Conservation (phyloP, 2,888 invertebrate genomes). For the Zhuqinia jingwanae region DNA sequence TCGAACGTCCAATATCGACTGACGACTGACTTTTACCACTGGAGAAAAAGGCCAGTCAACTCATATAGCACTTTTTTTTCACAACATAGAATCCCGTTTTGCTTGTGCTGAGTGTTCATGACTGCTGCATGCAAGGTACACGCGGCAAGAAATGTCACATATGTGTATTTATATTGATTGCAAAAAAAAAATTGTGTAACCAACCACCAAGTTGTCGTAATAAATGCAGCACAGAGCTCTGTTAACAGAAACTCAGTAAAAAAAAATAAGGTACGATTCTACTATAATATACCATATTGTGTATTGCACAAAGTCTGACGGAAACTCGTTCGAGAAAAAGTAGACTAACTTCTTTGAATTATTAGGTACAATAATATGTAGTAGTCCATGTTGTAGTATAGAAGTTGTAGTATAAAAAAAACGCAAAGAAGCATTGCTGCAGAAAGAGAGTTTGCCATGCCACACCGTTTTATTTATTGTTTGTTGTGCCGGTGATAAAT, state of each 20-base stretch:
- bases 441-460: too few relatives aligned
- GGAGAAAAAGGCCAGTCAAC: constrained; percentile 49
- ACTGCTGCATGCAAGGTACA: not conserved
- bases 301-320: too few relatives aligned
- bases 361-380: too few relatives aligned
- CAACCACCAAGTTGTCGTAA: too few relatives aligned
- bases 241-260: too few relatives aligned
- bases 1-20: constrained; percentile 54
- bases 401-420: not conserved
- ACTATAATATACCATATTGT: too few relatives aligned
- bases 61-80: constrained; percentile 1
- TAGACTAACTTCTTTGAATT: not conserved
- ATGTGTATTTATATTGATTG: not conserved
- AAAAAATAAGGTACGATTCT: too few relatives aligned
- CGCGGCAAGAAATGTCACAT: not conserved
- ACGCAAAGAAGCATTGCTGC: not conserved
- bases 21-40: constrained; percentile 40
- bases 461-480: too few relatives aligned
- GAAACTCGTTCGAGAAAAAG: not conserved
- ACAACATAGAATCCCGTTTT: not conserved
- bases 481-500: too few relatives aligned
- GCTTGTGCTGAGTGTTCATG: not conserved
- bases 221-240: too few relatives aligned
- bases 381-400: too few relatives aligned
- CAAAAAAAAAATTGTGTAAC: not conserved